Conservation (phyloP, 2,797 vertebrate genomes). For the Melanogrammus aeglefinus region DNA sequence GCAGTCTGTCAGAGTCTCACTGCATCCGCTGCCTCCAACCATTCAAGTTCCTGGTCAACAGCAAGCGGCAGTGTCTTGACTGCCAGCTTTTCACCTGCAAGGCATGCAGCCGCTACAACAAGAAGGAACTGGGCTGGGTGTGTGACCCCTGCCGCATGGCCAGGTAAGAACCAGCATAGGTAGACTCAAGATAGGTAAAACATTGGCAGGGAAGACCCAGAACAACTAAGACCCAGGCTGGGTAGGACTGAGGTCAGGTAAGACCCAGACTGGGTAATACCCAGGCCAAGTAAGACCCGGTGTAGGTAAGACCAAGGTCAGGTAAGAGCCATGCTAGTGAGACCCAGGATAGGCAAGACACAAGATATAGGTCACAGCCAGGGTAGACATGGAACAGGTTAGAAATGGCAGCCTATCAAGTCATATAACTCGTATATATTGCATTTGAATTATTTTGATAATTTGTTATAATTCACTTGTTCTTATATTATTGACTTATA, state of each 20-base stretch:
- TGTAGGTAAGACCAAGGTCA: neutral
- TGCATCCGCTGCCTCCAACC: constrained; percentile 82
- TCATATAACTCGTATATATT: neutral
- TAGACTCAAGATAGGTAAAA: neutral
- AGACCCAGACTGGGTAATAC: neutral
- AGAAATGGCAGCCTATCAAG: neutral
- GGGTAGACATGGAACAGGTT: too few relatives aligned
- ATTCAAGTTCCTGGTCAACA: constrained; percentile 76
- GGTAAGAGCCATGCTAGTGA: neutral
- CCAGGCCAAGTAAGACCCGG: neutral
- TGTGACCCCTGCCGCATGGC: constrained; percentile 76
- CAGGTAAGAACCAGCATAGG: constrained; percentile 58
- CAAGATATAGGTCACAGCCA: too few relatives aligned
- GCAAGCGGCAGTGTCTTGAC: constrained; percentile 75
- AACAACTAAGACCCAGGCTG: neutral
- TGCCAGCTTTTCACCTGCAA: constrained; percentile 77
- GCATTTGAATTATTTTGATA: neutral
- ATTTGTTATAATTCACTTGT: too few relatives aligned
- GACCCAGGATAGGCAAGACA: too few relatives aligned
- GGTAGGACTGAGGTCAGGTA: neutral
- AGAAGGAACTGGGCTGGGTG: constrained; percentile 78
- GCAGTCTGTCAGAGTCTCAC: constrained; percentile 72
- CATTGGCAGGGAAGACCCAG: neutral
- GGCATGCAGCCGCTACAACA: constrained; percentile 75
- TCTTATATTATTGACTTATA: too few relatives aligned